A percentile compares a stretch with the other conserved stretches of the same genome.
Evolutionary conservation across 2,888 invertebrate genomes (phyloP).

Genomic region (Lasioglossum calceatum): DNA sequence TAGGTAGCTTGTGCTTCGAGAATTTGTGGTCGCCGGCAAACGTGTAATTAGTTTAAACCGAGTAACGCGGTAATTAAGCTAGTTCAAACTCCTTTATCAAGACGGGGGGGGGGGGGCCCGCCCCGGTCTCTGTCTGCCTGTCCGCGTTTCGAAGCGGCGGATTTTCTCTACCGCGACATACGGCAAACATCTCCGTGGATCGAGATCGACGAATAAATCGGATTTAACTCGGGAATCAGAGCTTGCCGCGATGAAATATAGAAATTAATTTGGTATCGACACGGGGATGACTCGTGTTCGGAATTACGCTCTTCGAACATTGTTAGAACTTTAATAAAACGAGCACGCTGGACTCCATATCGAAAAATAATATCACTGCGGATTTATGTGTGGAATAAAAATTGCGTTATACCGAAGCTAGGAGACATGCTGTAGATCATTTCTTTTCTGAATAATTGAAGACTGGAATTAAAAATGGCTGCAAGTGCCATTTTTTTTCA

Average conservation of each 20-base stretch:
- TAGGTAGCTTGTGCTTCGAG: constrained; percentile 55
- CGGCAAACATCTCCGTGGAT: not conserved
- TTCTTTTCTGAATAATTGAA: too few relatives aligned
- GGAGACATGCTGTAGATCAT: too few relatives aligned
- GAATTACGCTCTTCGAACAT: not conserved
- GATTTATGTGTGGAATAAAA: too few relatives aligned
- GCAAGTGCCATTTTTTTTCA: too few relatives aligned
- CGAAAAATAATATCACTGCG: not conserved
- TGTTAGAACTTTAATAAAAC: not conserved
- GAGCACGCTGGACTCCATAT: not conserved
- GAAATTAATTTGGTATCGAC: not conserved
- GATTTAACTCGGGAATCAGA: not conserved
- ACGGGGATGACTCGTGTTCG: too few relatives aligned
- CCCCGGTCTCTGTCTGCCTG: not conserved
- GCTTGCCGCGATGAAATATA: not conserved
- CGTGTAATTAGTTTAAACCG: constrained; percentile 70
- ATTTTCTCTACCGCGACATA: not conserved
- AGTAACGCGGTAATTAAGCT: constrained; percentile 68
- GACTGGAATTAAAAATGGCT: too few relatives aligned
- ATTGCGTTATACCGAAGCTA: too few relatives aligned
- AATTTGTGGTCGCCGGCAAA: constrained; percentile 64
- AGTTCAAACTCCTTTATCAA: constrained; percentile 67
- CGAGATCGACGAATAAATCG: not conserved
- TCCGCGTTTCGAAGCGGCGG: not conserved
- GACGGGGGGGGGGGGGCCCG: not conserved